Evolutionary conservation across 2,888 invertebrate genomes (phyloP), one percentile per base, ranked within the genome.

Genomic region (Phengaris alcon): DNA sequence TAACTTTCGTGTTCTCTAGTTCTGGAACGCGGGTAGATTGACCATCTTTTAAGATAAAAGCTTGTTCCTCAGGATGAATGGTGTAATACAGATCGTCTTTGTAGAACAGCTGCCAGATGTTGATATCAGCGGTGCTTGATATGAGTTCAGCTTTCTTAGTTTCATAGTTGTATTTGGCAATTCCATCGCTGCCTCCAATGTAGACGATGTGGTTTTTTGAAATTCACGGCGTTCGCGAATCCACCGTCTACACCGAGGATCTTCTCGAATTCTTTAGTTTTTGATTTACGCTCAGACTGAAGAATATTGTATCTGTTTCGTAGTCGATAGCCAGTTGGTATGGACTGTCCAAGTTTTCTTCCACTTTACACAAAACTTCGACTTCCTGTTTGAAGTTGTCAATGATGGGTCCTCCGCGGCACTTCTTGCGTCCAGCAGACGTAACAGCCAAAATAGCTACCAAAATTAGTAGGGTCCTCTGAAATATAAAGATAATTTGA

Each of bases 41-140:
- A 46, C 79, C 80, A 46, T 81, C 76, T 54, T 79, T 80, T 44
- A 74, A 79, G 4, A 79, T 64, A 72, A 80, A 81, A 7, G 79
- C 77, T 12, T 77, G 57, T 75, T 82, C 82, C 5, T 78, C 76
- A 69, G 82, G 80, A 64, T 86, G 88, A 0, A 83, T 84, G 2
- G 89, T 86, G 76, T 86, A 90, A 79, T 89, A 91, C 0, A 91
- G 77, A 13, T 83, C 82, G 44, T 88, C 83, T 75, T 86, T 87
- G 75, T 81, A 88, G 75, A 90, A 91, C 81, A 92, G 80, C 81
- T 92, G 90, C 91, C 91, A 92, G 69, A 91, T 84, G 73, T 83
- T 90, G 3, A 64, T 10, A 15, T 80, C 73, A 6, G 80, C 77
- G 0, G 82, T 84, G 0, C 83, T 78, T n/a, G 79, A 64, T 6